Conservation (phyloP, 2,113 vertebrate species). For the Garra rufa region DNA sequence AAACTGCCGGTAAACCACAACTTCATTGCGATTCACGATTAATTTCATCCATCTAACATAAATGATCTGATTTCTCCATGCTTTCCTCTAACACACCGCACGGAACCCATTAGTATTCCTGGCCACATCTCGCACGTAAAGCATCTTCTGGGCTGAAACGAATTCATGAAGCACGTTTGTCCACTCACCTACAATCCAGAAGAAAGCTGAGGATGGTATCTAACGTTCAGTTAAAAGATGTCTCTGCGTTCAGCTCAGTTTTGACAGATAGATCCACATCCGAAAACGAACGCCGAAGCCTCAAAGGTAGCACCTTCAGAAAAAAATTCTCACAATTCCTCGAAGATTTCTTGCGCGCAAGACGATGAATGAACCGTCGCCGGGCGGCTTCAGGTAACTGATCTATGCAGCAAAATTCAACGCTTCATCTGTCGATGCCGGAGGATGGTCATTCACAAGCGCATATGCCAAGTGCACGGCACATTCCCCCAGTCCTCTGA, state of each 20-base stretch:
- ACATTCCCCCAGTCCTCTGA: constrained; percentile 69
- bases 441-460: constrained; percentile 53
- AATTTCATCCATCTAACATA: background rate
- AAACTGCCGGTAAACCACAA: background rate
- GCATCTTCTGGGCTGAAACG: constrained; percentile 22
- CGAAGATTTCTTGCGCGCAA: constrained; percentile 61
- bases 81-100: constrained; percentile 1
- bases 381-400: constrained; percentile 10
- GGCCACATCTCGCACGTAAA: constrained; percentile 36
- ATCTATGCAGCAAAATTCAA: constrained; percentile 32
- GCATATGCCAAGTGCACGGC: constrained; percentile 44
- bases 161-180: background rate
- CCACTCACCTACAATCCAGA: constrained; percentile 54
- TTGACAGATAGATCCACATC: constrained; percentile 57
- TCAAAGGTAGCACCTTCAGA: background rate
- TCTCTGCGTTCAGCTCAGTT: constrained; percentile 37
- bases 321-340: constrained; percentile 46
- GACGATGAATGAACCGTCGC: constrained; percentile 53
- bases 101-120: constrained; percentile 45
- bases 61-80: background rate
- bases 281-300: constrained; percentile 1
- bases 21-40: constrained; percentile 21
- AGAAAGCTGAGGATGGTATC: background rate
- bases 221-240: background rate
- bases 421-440: constrained; percentile 38